Evolutionary conservation across 2,888 invertebrate genomes (phyloP), one percentile per base, ranked within the genome.

Genomic region (Lysandra coridon): DNA sequence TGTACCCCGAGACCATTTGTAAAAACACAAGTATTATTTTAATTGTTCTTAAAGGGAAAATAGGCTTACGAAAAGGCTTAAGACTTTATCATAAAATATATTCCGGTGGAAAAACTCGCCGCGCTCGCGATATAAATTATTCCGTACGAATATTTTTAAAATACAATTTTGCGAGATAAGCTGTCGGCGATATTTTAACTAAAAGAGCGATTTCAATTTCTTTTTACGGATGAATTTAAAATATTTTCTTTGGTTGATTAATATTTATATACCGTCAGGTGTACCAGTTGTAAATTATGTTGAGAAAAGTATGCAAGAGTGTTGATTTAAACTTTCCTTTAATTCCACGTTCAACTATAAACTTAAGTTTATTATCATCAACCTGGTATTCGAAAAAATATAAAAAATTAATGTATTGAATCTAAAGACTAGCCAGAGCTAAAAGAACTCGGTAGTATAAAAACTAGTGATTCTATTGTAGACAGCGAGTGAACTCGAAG

Each of bases 41-140:
- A 76, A 76, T 76, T 76, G 76, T 33, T 76, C 57, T 76, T 57
- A 62, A 44, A 78, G 17, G n/a, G n/a, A 60, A 78, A 40, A 62
- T 64, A 64, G n/a, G 78, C 69, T 69, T 4, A 69, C 33, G 33
- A 17, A 69, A 69, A 69, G 69, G 69, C 23, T 37, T 64, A 62
- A 69, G 69, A 37, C 33, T 69, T 69, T 69, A 69, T 69, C 33
- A 33, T 37, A 69, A 69, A 69, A 33, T 69, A 69, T 69, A 37
- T 33, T 69, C 33, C 69, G 5, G 23, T 33, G 33, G 14, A 69
- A 69, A 69, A 69, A 69, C 33, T 33, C 69, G 33, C 33, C 14
- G 30, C 4, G 14, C 33, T 69, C 30, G 23, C 64, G 64, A 64
- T 30, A 64, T 64, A 64, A 30, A 64, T 64, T 69, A 37, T 69